Base-by-base conservation (phyloP, 2,888 invertebrate genomes). In the Schizotus pectinicornis region DNA sequence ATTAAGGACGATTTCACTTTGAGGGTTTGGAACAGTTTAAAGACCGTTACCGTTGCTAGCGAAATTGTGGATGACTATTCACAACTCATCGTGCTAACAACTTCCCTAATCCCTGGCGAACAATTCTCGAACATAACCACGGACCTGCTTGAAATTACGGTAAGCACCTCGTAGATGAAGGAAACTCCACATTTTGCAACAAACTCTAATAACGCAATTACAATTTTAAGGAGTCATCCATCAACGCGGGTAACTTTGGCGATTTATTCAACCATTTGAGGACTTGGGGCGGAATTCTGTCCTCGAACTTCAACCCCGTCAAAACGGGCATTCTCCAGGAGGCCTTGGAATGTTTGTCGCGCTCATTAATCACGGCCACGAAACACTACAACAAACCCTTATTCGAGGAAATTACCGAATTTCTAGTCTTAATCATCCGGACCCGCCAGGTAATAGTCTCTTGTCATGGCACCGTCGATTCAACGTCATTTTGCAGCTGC, bases 91-190 rank as follows among this genome's bases (percentile, higher is more conserved):
- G 62, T 67, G 7, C 60, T 77, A 41, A 71, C 78, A 38, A 68
- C 75, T 34, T 72, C 73, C 50, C 68, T 71, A 43, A 70, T 77
- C 32, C 64, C 75, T 3, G 72, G 71, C 52, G 74, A 78, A 22
- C 56, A 74, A 33, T 79, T 78, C 62, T 32, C 56, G 14, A 48
- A 47, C 7, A 62, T 77, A 43, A 63, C 68, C 6, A 42, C 61
- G 7, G 75, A 78, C 64, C 64, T 78, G 51, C 50, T 72, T n/a
- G 41, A 63, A 52, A 54, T 62, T 43, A 68, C 70, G n/a, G 77
- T 77, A 71, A 70, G 71, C 49, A 37, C 30, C 36, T 32, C 39
- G 2, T 13, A n/a, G 11, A 30, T 42, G 3, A 39, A 39, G 12
- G 2, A 6, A 38, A 9, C 6, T 38, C 6, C 11, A 8, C 6